Conservation (phyloP, 2,888 invertebrate genomes). For the Vesta saturnalis region DNA sequence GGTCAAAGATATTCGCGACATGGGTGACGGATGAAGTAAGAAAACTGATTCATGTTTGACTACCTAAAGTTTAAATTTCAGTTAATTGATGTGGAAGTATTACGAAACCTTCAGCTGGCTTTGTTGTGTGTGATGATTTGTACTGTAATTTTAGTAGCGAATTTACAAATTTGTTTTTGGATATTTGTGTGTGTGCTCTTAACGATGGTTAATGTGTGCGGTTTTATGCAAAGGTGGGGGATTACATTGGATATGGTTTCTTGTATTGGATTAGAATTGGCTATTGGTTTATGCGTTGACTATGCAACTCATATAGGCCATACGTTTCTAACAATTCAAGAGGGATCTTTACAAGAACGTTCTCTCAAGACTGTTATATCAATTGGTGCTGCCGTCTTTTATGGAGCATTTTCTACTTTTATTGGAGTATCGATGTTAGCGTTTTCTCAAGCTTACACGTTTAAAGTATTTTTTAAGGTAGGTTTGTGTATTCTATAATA, state of each 20-base stretch:
- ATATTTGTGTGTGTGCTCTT: slow-evolving; percentile 79
- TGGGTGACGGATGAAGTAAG: slow-evolving; percentile 81
- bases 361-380: slow-evolving; percentile 73
- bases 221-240: slow-evolving; percentile 84
- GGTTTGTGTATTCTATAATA: slow-evolving; percentile 16
- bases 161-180: slow-evolving; percentile 80
- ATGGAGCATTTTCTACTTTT: slow-evolving; percentile 81
- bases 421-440: slow-evolving; percentile 76
- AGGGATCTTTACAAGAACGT: slow-evolving; percentile 67
- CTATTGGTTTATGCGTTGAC: slow-evolving; percentile 85
- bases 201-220: slow-evolving; percentile 78
- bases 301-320: slow-evolving; percentile 86
- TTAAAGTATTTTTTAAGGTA: slow-evolving; percentile 77
- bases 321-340: slow-evolving; percentile 74
- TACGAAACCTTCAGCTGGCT: slow-evolving; percentile 79
- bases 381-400: slow-evolving; percentile 80
- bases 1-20: slow-evolving; percentile 77
- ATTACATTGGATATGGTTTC: slow-evolving; percentile 84
- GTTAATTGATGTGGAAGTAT: slow-evolving; percentile 78
- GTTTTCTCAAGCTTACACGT: slow-evolving; percentile 79
- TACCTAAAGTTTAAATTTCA: too few relatives aligned
- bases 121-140: slow-evolving; percentile 83
- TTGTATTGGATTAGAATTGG: slow-evolving; percentile 82
- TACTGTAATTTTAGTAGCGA: slow-evolving; percentile 78
- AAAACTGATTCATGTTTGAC: neutral